phyloP scores from a whole-genome alignment of 2,113 vertebrate species.

The Cyanoderma ruficeps region DNA sequence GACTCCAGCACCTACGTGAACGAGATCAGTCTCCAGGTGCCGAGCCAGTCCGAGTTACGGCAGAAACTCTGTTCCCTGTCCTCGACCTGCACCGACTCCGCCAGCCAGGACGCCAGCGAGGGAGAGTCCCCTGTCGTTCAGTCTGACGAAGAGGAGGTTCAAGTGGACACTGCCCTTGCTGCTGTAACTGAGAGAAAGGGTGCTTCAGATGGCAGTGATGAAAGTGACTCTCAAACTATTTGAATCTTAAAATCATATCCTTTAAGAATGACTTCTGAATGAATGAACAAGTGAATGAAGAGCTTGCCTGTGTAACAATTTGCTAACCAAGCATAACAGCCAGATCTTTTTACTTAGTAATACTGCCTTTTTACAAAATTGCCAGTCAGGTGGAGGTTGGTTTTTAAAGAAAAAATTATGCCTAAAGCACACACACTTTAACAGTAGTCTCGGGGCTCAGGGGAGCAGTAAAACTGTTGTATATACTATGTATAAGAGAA shows the following conservation, averaged over 20 bases:
- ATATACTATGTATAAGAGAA: constrained; percentile 68
- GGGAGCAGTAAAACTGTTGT: constrained; percentile 47
- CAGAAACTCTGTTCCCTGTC: constrained; percentile 82
- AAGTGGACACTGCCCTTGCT: constrained; percentile 81
- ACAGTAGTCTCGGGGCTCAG: constrained; percentile 59
- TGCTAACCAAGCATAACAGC: constrained; percentile 27
- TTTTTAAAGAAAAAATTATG: constrained; percentile 23
- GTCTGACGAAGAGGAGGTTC: constrained; percentile 86
- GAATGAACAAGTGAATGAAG: constrained; percentile 55
- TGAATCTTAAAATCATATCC: constrained; percentile 38
- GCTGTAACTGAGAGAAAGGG: constrained; percentile 63
- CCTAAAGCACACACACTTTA: constrained; percentile 57
- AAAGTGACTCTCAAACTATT: constrained; percentile 81
- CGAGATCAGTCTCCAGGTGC: constrained; percentile 87
- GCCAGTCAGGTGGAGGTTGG: constrained; percentile 22
- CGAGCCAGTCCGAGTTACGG: constrained; percentile 77
- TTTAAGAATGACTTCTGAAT: constrained; percentile 48
- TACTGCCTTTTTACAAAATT: constrained; percentile 48
- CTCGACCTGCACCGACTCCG: constrained; percentile 78
- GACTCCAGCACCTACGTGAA: constrained; percentile 74
- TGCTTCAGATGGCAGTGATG: constrained; percentile 83
- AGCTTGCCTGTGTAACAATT: constrained; percentile 51
- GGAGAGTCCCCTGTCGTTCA: constrained; percentile 79
- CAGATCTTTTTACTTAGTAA: constrained; percentile 53
- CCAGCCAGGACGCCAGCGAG: constrained; percentile 81